Base-by-base conservation (phyloP, 1,140 invertebrate genomes). In the Drosophila tropicalis region DNA sequence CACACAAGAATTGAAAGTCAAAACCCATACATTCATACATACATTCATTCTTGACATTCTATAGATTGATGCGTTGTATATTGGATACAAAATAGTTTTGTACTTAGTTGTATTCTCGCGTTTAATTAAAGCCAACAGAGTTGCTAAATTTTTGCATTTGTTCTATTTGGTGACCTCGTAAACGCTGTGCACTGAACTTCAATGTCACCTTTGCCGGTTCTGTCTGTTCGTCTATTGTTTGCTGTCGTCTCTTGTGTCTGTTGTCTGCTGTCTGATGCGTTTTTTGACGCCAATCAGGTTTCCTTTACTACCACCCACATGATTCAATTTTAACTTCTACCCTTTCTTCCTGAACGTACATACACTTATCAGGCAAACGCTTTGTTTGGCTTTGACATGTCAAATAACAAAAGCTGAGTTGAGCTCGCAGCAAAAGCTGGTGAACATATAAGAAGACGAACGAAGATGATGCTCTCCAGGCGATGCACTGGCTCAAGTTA, bases 241-340 rank as follows among this genome's bases (percentile, higher is more conserved):
- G 5, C 41, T 44, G 41, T 15, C 40, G 40, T 44, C 40, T 44
- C 9, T 40, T 40, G 10, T 40, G 10, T 41, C 39, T 40, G 10
- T 6, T 44, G n/a, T 44, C 12, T 47, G 44, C 19, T 51, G 44
- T 47, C 40, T 87, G 83, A 86, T 86, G 83, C 83, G 83, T 87
- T 86, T 76, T 81, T 86, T 86, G 82, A 86, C 82, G 83, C 79
- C 83, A 87, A 87, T 87, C 83, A 87, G 71, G 17, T 41, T 22
- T 19, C 17, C 34, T 39, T 55, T 13, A 5, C 36, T 39, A n/a
- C 17, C 22, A 25, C 19, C 39, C 62, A 12, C 2, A 19, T 15
- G 4, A 41, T 41, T 41, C 10, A 44, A 44, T 12, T 39, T 13
- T 39, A 29, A 29, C 36, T 5, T 12, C 1, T 13, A 10, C 36